A percentile compares a stretch with the other conserved stretches of the same genome.
phyloP scores from a whole-genome alignment of 2,888 invertebrate species.

The Heliconius charithonia region DNA sequence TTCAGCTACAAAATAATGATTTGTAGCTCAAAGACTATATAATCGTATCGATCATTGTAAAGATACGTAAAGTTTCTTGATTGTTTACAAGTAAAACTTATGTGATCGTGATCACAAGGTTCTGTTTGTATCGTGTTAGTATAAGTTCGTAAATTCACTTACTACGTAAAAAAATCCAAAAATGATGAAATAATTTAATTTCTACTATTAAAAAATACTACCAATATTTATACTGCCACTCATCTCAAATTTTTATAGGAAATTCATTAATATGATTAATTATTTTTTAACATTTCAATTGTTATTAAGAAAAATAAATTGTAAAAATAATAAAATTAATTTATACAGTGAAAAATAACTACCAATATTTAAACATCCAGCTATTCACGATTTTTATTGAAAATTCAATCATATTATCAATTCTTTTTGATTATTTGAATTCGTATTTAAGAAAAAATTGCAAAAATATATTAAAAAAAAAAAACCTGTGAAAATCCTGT shows the following conservation, averaged over 20 bases:
- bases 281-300: too few species aligned
- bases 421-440: too few species aligned
- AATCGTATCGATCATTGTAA: conserved; percentile 8
- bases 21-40: not conserved
- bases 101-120: conserved; percentile 54
- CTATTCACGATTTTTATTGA: not conserved
- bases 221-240: too few species aligned
- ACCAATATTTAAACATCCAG: not conserved
- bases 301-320: too few species aligned
- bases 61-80: conserved; percentile 13
- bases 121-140: conserved; percentile 2
- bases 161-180: not conserved
- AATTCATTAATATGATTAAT: too few species aligned
- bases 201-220: too few species aligned
- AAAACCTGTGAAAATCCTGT: conserved; percentile 45
- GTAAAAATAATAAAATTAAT: too few species aligned
- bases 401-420: too few species aligned
- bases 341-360: not conserved
- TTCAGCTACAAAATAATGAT: too few species aligned
- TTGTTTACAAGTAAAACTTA: conserved; percentile 46
- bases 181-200: not conserved
- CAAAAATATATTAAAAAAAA: conserved; percentile 41
- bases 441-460: too few species aligned
- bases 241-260: too few species aligned
- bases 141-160: not conserved